Base-by-base conservation (phyloP, 2,888 invertebrate species). In the Lacanobia oleracea region DNA sequence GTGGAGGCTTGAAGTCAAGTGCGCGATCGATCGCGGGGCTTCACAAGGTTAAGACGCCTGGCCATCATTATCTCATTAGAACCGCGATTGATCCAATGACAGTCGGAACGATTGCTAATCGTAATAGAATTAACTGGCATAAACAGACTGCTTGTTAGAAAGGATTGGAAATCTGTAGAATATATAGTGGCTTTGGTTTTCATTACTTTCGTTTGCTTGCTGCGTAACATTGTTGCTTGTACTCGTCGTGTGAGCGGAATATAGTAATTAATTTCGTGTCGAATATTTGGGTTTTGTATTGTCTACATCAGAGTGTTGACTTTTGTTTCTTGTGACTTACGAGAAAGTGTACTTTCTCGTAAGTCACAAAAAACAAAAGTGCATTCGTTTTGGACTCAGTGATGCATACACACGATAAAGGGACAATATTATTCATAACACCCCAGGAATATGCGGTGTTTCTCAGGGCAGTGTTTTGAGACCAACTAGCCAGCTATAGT, bases 11-110 rank as follows among this genome's bases (percentile, higher is more conserved):
- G 75, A 56, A 69, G 80, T 72, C 79, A 79, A 78, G 79, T 78
- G 83, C 66, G 72, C 86, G 79, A 89, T 90, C 89, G 88, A 88
- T 88, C 82, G 88, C 77, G 76, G 85, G 91, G 89, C 89, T 89
- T 88, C 79, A 63, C 91, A 90, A 92, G 92, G 92, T 85, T 90
- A 91, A 91, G 91, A 88, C 88, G 81, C 67, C 67, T 76, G 65
- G 40, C 61, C 70, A 77, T 86, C 86, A 86, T 89, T 90, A 90
- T 91, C 90, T 88, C 86, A 91, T 91, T 91, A 90, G 64, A 66
- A 43, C 59, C 50, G 48, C 67, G 62, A 71, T 71, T 72, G 69
- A 74, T 72, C 66, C 74, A 72, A 66, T 64, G 67, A 63, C 72
- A 69, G 72, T 70, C 60, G 23, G 21, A 63, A 69, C 72, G 53